phyloP scores from a whole-genome alignment of 2,113 vertebrate species.

The Ia io region DNA sequence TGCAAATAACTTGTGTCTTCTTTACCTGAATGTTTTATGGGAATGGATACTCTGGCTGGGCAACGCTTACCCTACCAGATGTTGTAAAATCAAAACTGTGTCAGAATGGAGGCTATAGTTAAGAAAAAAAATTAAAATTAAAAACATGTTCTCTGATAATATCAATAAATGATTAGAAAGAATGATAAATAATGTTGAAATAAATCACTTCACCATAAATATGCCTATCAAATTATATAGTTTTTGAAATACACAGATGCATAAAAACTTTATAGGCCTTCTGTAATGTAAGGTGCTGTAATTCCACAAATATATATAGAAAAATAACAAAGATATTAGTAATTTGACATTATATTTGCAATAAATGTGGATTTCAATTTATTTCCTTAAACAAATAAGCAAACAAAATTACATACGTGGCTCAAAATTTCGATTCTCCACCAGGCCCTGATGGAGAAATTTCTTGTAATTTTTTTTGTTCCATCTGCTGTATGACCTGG shows the following conservation, averaged over 20 bases:
- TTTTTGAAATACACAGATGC: constrained; percentile 16
- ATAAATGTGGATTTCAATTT: constrained; percentile 16
- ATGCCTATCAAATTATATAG: neutral
- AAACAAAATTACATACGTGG: constrained; percentile 80
- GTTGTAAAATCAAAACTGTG: neutral
- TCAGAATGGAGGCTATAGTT: neutral
- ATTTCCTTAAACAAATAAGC: constrained; percentile 15
- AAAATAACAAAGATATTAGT: constrained; percentile 16
- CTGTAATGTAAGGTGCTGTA: neutral
- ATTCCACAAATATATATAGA: neutral
- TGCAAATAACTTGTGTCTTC: neutral
- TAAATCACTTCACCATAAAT: constrained; percentile 25
- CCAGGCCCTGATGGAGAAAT: constrained; percentile 83
- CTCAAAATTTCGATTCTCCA: constrained; percentile 84
- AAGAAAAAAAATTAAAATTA: neutral
- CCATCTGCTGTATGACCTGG: constrained; percentile 95
- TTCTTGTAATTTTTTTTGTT: constrained; percentile 89
- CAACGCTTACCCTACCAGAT: neutral
- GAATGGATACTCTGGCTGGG: neutral
- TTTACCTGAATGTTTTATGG: neutral
- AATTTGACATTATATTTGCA: constrained; percentile 34
- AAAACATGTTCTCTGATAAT: neutral
- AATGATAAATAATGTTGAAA: constrained; percentile 48
- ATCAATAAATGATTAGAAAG: constrained; percentile 34
- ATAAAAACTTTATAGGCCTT: neutral